A percentile compares a stretch with the other conserved stretches of the same genome.
Evolutionary conservation across 2,113 vertebrate species (phyloP).

Genomic region (Sinocyclocheilus anshuiensis): DNA sequence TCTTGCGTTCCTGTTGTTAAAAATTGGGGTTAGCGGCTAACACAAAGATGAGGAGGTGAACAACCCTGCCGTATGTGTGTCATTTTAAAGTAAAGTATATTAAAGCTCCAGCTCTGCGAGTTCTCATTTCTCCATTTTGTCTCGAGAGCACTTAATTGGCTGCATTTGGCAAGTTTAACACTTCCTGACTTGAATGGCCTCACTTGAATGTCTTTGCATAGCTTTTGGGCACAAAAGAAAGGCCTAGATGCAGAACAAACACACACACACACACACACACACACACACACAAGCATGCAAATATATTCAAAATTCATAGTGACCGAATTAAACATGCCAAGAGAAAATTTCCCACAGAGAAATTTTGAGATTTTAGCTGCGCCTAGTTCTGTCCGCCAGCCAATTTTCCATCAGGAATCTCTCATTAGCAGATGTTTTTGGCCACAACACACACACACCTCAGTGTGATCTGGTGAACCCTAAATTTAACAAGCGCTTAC

Average conservation of each 20-base stretch:
- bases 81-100: conserved; percentile 71
- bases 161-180: conserved; percentile 53
- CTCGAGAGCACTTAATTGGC: conserved; percentile 45
- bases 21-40: conserved; percentile 46
- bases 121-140: conserved; percentile 30
- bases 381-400: conserved; percentile 40
- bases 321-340: conserved; percentile 36
- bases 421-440: conserved; percentile 58
- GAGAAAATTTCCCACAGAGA: conserved; percentile 49
- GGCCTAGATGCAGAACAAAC: background rate
- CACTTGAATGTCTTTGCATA: conserved; percentile 28
- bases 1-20: conserved; percentile 56
- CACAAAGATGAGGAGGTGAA: conserved; percentile 41
- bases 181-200: conserved; percentile 45
- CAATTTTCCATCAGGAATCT: conserved; percentile 56
- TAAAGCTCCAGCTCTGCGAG: conserved; percentile 64
- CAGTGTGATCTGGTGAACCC: conserved; percentile 57
- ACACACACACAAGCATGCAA: conserved; percentile 14
- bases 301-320: conserved; percentile 31
- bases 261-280: conserved; percentile 14
- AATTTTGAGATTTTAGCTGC: conserved; percentile 47
- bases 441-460: conserved; percentile 41
- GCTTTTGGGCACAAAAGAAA: conserved; percentile 2
- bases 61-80: conserved; percentile 62
- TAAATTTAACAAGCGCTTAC: conserved; percentile 58